Conservation (phyloP, 2,113 vertebrate species). For the Ginglymostoma cirratum region DNA sequence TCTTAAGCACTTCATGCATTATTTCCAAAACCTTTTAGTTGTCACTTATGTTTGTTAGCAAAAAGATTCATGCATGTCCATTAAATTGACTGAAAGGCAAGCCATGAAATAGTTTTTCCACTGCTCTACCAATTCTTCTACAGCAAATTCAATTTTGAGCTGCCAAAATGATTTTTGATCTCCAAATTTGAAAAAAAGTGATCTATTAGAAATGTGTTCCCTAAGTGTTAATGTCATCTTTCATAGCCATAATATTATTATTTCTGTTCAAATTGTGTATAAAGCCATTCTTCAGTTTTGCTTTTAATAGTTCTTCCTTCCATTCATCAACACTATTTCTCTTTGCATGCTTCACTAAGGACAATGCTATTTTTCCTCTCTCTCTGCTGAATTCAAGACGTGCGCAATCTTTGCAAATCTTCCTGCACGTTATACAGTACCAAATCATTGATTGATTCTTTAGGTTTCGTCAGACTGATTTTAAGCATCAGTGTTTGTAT, state of each 20-base stretch:
- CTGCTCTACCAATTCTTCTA: conserved; percentile 18
- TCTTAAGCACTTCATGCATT: neutral
- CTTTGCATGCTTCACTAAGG: conserved; percentile 13
- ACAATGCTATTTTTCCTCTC: conserved; percentile 2
- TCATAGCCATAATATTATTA: conserved; percentile 35
- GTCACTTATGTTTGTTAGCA: conserved; percentile 37
- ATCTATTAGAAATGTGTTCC: conserved; percentile 36
- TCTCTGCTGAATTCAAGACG: neutral
- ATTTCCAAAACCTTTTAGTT: conserved; percentile 37
- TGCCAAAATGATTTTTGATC: conserved; percentile 38
- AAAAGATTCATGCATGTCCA: conserved; percentile 37
- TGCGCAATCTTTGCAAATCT: neutral
- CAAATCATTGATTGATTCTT: neutral
- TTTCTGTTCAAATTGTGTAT: conserved; percentile 36
- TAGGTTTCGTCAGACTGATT: neutral
- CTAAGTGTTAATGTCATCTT: conserved; percentile 27
- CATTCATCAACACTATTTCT: conserved; percentile 32
- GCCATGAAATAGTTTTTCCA: conserved; percentile 37
- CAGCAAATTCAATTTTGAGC: conserved; percentile 36
- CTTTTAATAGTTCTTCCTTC: conserved; percentile 33
- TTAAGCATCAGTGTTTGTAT: neutral
- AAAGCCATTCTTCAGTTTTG: conserved; percentile 32
- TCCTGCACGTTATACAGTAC: neutral
- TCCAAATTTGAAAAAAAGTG: conserved; percentile 28
- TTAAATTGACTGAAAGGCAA: conserved; percentile 36